A percentile compares a stretch with the other conserved stretches of the same genome.
Evolutionary conservation across 1,140 invertebrate genomes (phyloP).

Genomic region (Triops longicaudatus): DNA sequence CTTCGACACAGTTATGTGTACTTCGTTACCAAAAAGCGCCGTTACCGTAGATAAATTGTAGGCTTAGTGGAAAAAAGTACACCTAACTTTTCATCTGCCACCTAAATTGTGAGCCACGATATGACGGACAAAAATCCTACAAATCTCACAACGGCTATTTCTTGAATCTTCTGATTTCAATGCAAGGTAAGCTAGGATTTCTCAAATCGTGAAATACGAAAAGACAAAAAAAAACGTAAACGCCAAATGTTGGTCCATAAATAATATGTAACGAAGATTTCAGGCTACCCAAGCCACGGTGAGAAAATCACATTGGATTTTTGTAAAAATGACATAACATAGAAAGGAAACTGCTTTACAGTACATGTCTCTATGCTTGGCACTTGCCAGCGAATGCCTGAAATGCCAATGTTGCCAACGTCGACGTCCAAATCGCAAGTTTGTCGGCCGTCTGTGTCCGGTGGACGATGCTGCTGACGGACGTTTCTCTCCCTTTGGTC

Average conservation of each 20-base stretch:
- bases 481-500: not conserved
- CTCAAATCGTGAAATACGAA: no score
- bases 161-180: not conserved
- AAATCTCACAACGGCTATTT: no score
- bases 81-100: not conserved
- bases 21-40: no score
- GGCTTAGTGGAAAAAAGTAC: not conserved
- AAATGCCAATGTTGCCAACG: not conserved
- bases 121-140: not conserved
- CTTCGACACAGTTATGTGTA: no score
- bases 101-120: not conserved
- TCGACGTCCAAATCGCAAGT: not conserved
- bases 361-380: not conserved
- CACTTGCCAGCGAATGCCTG: constrained; percentile 1
- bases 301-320: not conserved
- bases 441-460: not conserved
- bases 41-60: not conserved
- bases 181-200: no score
- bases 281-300: not conserved
- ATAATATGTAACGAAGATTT: not conserved
- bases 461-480: not conserved
- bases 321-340: not conserved
- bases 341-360: not conserved
- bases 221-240: not conserved
- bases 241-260: not conserved